Evolutionary conservation across 2,888 invertebrate genomes (phyloP), one percentile per base, ranked within the genome.

Genomic region (Silvanus unidentatus): DNA sequence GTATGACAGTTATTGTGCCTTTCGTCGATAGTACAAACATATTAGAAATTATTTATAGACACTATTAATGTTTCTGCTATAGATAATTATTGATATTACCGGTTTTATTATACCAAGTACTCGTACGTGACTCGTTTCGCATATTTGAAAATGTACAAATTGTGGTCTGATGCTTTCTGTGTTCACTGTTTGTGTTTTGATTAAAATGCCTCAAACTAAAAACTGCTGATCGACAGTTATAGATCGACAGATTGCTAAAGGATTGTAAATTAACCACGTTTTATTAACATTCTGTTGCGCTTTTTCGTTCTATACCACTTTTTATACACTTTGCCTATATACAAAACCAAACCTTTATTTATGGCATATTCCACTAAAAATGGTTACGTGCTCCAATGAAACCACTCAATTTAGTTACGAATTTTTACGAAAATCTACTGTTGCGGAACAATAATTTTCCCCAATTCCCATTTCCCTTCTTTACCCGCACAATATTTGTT

Each of bases 91-190:
- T 13, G 37, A 37, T 37, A 37, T 15, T 37, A 16, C 37, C 16
- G 37, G 16, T 37, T 11, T 37, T 15, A 13, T 32, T 32, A 22
- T 22, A 5, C 3, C 8, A 22, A 45, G 16, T 12, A 39, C 43
- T 22, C 44, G 40, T 44, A 44, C 44, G 44, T 47, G 38, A 34
- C 40, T 30, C 27, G 42, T 42, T 42, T 44, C 38, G 37, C 35
- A 44, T 44, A 48, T 44, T 48, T 41, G 34, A 37, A 30, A 35
- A 35, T 40, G 22, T 43, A 47, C 44, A 48, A 48, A 48, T 48
- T 44, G 42, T 37, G 40, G 34, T 37, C 45, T 43, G 35, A 34
- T 15, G 39, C 44, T 35, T 32, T n/a, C 22, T 32, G 32, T 32
- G n/a, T n/a, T n/a, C n/a, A n/a, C n/a, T n/a, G n/a, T 12, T 4